Conservation (phyloP, 2,797 vertebrate genomes). For the Helicolenus hilgendorfi region DNA sequence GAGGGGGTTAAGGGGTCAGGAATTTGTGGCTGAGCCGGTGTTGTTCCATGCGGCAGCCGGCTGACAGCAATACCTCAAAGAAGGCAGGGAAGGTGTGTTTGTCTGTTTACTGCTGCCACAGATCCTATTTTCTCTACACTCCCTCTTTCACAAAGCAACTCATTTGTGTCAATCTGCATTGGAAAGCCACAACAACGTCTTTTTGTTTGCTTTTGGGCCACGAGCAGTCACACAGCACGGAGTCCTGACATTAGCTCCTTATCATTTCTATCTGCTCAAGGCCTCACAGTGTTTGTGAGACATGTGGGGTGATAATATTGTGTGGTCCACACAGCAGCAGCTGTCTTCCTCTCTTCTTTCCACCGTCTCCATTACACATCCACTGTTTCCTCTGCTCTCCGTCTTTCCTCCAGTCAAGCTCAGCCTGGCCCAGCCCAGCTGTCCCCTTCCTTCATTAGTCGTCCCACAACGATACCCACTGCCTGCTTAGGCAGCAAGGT, state of each 20-base stretch:
- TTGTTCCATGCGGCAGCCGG: constrained; percentile 28
- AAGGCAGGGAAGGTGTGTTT: constrained; percentile 12
- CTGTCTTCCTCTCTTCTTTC: constrained; percentile 77
- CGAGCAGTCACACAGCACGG: neutral
- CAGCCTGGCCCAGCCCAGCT: constrained; percentile 72
- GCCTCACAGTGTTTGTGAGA: constrained; percentile 44
- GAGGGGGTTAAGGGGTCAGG: constrained; percentile 69
- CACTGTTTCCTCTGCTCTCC: constrained; percentile 40
- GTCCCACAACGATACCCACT: constrained; percentile 24
- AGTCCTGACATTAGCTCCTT: constrained; percentile 6
- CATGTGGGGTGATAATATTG: constrained; percentile 64
- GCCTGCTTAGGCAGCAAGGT: constrained; percentile 50
- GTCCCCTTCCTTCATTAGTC: constrained; percentile 77
- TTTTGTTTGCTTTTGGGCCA: neutral
- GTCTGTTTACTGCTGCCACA: constrained; percentile 9
- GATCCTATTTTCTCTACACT: constrained; percentile 17
- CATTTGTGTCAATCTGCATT: neutral
- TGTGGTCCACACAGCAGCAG: constrained; percentile 73
- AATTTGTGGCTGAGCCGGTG: constrained; percentile 45
- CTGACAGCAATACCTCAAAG: constrained; percentile 28
- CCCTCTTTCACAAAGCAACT: neutral
- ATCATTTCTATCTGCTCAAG: constrained; percentile 31
- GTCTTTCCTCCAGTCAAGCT: constrained; percentile 43
- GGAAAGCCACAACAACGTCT: neutral
- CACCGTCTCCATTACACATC: constrained; percentile 73